Evolutionary conservation across 2,113 vertebrate species (phyloP), one percentile per base, ranked within the genome.

Genomic region (Passer domesticus): DNA sequence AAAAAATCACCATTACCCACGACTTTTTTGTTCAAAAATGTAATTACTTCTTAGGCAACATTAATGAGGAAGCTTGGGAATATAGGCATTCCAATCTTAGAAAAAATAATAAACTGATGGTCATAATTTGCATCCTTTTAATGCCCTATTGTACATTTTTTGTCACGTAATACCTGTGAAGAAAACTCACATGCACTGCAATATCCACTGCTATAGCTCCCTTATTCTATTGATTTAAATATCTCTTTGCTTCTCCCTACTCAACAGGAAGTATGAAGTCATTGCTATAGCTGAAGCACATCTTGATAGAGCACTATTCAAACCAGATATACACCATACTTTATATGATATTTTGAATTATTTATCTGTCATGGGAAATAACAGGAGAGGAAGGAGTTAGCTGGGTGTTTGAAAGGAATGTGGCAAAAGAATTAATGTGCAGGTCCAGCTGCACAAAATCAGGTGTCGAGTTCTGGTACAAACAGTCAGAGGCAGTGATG

Each of bases 261-360:
- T 93, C 95, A 89, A 95, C 83, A 97, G 98, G 97, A 98, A 97
- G 94, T 79, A 98, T 98, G 97, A 98, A 95, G 93, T 98, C 97
- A 98, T 86, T 73, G 88, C 69, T 90, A 74, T 35, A 97, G 87
- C 94, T 95, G 91, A 81, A 94, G 87, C 84, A 58, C 19, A 8
- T 92, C 96, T 97, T 95, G 78, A 94, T 92, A 93, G 92, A 97
- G 92, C 81, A 89, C 92, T 97, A 67, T 87, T 96, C 87, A 83
- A 72, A 92, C 78, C 92, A 96, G 95, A 95, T 96, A 95, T 69
- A 58, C 88, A 87, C 91, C 73, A 74, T 84, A 78, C 52, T 91
- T 95, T 95, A 93, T 81, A 93, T 77, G 80, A 9, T 91, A 94
- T 86, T 96, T 97, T 98, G 94, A 98, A 98, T 98, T 98, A 98